Evolutionary conservation across 2,797 vertebrate genomes (phyloP), one percentile per base, ranked within the genome.

Genomic region (Fistularia commersonii): DNA sequence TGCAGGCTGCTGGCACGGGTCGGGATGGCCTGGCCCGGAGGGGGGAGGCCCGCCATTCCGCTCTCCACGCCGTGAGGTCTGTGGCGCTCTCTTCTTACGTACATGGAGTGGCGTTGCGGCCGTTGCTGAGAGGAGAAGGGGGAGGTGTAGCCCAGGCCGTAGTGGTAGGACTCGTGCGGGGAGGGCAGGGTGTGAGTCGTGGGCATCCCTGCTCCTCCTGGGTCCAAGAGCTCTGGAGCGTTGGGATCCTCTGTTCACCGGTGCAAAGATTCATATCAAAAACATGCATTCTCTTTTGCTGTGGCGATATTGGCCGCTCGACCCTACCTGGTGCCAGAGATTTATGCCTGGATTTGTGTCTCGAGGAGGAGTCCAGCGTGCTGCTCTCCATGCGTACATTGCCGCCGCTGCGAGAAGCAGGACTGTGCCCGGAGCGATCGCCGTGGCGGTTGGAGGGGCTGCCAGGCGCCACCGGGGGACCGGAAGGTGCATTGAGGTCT

Each of bases 51-150:
- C 48, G 86, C 86, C 57, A 82, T 74, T 5, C 51, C 66, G 0
- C 41, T 5, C 41, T 84, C 84, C 0, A 35, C 64, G 0, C 51
- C 93, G 53, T 98, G 96, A 46, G 94, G 90, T 72, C 96, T 90
- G 72, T 96, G 95, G 77, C 96, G 96, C 85, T 99, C 96, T 74
- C 96, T 91, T 76, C 95, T 93, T 83, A 98, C 96, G 51, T 99
- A 99, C 96, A 99, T 98, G 58, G 97, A 99, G 85, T 98, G 97
- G 61, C 97, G 93, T 68, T 99, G 97, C 71, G 97, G 96, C 45
- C 96, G 91, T 78, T 98, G 96, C 82, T 99, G 96, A 36, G 97
- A 99, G 66, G 96, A 98, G 83, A 98, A 99, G 63, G 97, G 97
- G 66, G 95, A 98, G 72, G 96, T 98, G 63, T 99, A 99, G 81